These are phyloP conservation scores for Zeugodacus cucurbitae DNA, from an alignment of 1,140 invertebrate genomes.

Conservation along the genomic window DNA sequence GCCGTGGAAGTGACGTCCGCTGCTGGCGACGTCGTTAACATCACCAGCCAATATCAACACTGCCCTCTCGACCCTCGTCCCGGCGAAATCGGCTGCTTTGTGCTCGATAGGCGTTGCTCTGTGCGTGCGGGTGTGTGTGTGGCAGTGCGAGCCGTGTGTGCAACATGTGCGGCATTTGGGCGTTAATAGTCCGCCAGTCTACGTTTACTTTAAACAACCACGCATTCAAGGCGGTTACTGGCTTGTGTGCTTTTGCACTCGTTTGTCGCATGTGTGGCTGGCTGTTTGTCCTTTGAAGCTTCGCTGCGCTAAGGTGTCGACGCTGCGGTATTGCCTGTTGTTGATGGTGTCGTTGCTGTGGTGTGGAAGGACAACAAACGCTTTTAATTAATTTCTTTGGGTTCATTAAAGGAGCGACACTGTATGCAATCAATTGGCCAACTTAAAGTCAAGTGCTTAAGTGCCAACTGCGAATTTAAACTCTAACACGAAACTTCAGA, in stretches of 20 bases:
- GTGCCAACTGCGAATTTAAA: neutral
- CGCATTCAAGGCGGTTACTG: neutral
- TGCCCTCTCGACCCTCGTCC: neutral
- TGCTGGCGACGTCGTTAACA: neutral
- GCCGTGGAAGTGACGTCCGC: neutral
- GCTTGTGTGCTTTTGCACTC: neutral
- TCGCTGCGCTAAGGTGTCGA: conserved; percentile 43
- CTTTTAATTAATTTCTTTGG: conserved; percentile 48
- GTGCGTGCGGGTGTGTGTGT: neutral
- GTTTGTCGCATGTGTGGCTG: neutral
- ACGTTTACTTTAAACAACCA: conserved; percentile 21
- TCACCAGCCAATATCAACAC: conserved; percentile 29
- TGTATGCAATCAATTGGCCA: neutral
- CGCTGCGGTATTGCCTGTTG: conserved; percentile 20
- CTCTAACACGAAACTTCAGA: too few relatives aligned
- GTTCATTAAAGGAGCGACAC: conserved; percentile 43
- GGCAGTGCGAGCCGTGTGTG: neutral
- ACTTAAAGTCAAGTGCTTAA: conserved; percentile 41
- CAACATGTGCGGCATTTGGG: conserved; percentile 6
- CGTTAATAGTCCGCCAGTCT: conserved; percentile 10
- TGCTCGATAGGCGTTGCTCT: neutral
- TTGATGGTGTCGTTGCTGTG: conserved; percentile 37
- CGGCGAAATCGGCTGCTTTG: neutral
- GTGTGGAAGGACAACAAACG: conserved; percentile 46
- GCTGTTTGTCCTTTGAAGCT: conserved; percentile 8